A percentile compares a stretch with the other conserved stretches of the same genome.
These are phyloP conservation scores for Eupithecia centaureata DNA, from an alignment of 2,888 invertebrate species.

Conservation along the genomic window DNA sequence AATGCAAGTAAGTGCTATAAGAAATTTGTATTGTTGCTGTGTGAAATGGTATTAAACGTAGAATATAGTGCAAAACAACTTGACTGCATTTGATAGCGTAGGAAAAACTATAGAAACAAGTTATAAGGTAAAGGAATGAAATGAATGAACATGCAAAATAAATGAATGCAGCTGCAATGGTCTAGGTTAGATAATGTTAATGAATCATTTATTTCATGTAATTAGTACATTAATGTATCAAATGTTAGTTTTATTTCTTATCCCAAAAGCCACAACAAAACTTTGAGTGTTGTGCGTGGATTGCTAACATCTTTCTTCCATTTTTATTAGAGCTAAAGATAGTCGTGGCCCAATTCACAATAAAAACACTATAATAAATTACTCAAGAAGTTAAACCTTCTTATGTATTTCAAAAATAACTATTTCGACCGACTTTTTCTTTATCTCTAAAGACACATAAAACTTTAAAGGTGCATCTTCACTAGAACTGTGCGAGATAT, in stretches of 20 bases:
- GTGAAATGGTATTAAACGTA: background rate
- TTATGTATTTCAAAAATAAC: too few species aligned
- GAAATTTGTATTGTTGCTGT: background rate
- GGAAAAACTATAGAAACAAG: conserved; percentile 28
- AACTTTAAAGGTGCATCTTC: background rate
- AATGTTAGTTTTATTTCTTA: conserved; percentile 57
- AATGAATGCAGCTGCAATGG: conserved; percentile 80
- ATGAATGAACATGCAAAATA: conserved; percentile 57
- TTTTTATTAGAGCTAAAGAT: background rate
- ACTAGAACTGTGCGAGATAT: background rate
- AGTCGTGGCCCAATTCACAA: background rate
- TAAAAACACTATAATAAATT: too few species aligned
- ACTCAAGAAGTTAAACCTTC: too few species aligned
- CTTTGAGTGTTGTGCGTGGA: conserved; percentile 60
- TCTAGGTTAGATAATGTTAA: conserved; percentile 56
- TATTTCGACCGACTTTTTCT: background rate
- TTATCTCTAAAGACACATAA: background rate
- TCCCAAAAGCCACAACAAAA: conserved; percentile 82
- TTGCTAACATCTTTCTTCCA: conserved; percentile 62
- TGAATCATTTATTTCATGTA: conserved; percentile 59
- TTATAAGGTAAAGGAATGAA: conserved; percentile 44
- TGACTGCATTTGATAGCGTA: conserved; percentile 3
- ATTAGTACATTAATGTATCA: conserved; percentile 48
- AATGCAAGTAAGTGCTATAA: background rate
- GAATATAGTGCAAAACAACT: conserved; percentile 2